Evolutionary conservation across 2,113 vertebrate species (phyloP), one percentile per base, ranked within the genome.

Genomic region (Dicentrarchus labrax): DNA sequence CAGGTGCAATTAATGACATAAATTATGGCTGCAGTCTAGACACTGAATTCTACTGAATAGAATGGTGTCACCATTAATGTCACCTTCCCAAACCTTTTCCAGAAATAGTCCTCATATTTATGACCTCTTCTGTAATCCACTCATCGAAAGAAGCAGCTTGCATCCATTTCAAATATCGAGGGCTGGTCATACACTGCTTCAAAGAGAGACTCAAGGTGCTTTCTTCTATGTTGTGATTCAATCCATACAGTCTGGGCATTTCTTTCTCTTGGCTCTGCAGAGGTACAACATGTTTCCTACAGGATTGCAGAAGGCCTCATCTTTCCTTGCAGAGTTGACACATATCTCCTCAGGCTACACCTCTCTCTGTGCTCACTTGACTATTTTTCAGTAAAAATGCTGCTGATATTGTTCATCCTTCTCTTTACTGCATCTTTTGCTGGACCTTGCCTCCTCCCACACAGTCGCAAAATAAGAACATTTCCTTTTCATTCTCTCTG

Each of bases 301-400:
- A 22, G 38, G 62, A 84, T 21, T 82, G 61, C 48, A 15, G 47
- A 69, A 48, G 72, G 70, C 65, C 38, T 74, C 60, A 76, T 80
- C 66, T 69, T 67, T 80, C 61, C 60, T 84, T 8, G 21, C 51
- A 65, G 54, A 77, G 74, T 38, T 64, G 41, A 78, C 51, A 51
- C 72, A 57, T 68, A 74, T 74, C 74, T 84, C 84, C 83, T 74
- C 88, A 17, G 78, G 85, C 65, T 61, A 41, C 22, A 53, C 56
- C 38, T 74, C 30, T 78, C 24, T 72, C 74, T 78, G 59, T 66
- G 54, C 56, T 39, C 57, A 64, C 76, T 51, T 68, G 47, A 39
- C 48, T 39, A 16, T 69, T 59, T 59, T 30, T 22, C 48, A 39
- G 57, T n/a, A 4, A 8, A 60, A 53, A 39, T 66, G 17, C 9